phyloP scores from a whole-genome alignment of 92 coral and sea anemone species.

The Zoanthus sociatus region DNA sequence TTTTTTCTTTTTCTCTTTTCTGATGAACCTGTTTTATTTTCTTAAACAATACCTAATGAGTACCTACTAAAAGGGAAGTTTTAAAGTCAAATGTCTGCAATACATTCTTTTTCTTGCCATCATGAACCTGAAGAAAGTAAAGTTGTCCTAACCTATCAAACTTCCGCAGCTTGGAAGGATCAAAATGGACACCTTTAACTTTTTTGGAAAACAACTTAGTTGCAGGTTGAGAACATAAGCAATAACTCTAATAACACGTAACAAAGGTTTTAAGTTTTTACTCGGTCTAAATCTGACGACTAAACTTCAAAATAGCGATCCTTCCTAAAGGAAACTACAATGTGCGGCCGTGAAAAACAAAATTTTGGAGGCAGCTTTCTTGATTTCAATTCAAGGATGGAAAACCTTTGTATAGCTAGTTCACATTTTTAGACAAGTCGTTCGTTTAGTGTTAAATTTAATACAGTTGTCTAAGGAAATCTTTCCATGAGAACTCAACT shows the following conservation, averaged over 20 bases:
- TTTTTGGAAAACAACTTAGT: background rate
- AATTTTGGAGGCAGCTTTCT: background rate
- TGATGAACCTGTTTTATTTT: constrained; percentile 26
- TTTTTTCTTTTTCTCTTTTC: background rate
- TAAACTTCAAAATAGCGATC: background rate
- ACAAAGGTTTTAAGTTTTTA: background rate
- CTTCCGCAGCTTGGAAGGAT: background rate
- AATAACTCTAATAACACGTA: background rate
- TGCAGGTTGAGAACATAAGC: background rate
- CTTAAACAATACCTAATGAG: constrained; percentile 27
- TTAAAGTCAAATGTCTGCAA: background rate
- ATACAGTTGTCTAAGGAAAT: background rate
- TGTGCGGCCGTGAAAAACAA: background rate
- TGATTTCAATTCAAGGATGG: background rate
- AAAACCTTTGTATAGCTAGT: background rate
- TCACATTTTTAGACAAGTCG: background rate
- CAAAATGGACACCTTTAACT: background rate
- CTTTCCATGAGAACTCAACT: background rate
- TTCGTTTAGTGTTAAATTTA: background rate
- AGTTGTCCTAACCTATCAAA: too few relatives aligned
- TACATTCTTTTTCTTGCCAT: background rate
- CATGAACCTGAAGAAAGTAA: background rate
- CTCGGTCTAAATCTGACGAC: background rate
- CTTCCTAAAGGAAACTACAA: background rate
- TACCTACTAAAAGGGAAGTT: background rate